phyloP scores from a whole-genome alignment of 2,113 vertebrate genomes.

The Lophura nycthemera region DNA sequence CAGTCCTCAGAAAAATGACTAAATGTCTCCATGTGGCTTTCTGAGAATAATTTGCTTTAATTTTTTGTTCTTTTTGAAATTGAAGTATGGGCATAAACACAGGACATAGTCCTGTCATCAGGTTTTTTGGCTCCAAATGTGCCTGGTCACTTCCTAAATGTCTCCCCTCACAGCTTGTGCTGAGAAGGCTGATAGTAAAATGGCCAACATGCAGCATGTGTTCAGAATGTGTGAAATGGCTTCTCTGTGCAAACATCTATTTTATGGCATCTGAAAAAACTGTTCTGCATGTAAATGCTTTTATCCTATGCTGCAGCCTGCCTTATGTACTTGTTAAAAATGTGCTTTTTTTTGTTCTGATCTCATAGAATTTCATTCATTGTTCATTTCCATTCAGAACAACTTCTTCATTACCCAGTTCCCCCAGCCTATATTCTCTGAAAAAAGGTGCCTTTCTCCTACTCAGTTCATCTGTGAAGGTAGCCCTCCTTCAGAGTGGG shows the following conservation, averaged over 20 bases:
- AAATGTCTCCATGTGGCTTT: neutral
- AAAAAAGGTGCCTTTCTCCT: neutral
- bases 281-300: neutral
- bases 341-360: neutral
- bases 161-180: neutral
- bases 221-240: neutral
- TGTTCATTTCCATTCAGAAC: neutral
- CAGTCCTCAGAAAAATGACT: neutral
- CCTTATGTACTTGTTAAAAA: neutral
- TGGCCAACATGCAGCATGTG: rapidly evolving
- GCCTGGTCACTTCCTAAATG: neutral
- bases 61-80: neutral
- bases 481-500: neutral
- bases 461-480: neutral
- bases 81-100: neutral
- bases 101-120: neutral
- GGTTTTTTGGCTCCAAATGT: neutral
- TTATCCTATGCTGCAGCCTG: neutral
- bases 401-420: neutral
- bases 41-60: neutral
- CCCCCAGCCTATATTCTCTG: neutral
- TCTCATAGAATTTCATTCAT: neutral
- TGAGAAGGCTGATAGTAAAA: neutral
- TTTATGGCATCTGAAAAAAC: neutral
- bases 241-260: neutral